A percentile compares a stretch with the other conserved stretches of the same genome.
phyloP scores from a whole-genome alignment of 2,797 vertebrate genomes.

The Lithobates sylvaticus region DNA sequence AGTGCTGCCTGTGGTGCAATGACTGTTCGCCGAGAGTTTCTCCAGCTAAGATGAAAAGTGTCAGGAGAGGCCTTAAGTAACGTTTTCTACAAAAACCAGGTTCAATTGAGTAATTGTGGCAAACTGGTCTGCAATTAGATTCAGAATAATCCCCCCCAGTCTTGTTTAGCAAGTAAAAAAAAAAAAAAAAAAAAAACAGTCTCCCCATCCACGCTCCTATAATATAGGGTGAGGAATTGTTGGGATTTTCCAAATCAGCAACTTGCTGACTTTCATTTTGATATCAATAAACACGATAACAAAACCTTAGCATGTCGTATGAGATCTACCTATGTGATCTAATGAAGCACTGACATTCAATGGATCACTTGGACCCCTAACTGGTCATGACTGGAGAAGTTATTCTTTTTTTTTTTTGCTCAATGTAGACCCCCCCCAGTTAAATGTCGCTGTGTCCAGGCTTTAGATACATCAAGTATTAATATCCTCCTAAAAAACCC shows the following conservation, averaged over 20 bases:
- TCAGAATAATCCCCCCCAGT: constrained; percentile 25
- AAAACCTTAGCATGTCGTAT: no score
- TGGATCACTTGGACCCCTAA: no score
- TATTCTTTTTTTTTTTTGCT: no score
- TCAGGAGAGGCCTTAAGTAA: constrained; percentile 42
- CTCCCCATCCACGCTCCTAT: neutral
- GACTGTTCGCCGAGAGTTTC: constrained; percentile 42
- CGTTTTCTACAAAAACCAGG: constrained; percentile 46
- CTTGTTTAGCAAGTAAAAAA: neutral
- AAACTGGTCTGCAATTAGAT: constrained; percentile 42
- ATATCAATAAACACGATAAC: no score
- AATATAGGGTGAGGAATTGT: neutral
- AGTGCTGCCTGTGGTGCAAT: constrained; percentile 58
- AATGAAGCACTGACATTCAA: no score
- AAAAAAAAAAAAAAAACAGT: neutral
- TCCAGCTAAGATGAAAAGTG: constrained; percentile 55
- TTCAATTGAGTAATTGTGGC: constrained; percentile 47
- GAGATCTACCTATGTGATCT: no score
- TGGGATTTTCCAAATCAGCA: neutral
- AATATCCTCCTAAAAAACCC: no score
- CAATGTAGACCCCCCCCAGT: no score
- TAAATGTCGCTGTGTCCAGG: no score
- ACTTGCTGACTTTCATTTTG: neutral
- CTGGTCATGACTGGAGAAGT: no score
- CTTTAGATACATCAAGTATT: no score